Conservation (phyloP, 2,888 invertebrate species). For the Oasisia sp. region DNA sequence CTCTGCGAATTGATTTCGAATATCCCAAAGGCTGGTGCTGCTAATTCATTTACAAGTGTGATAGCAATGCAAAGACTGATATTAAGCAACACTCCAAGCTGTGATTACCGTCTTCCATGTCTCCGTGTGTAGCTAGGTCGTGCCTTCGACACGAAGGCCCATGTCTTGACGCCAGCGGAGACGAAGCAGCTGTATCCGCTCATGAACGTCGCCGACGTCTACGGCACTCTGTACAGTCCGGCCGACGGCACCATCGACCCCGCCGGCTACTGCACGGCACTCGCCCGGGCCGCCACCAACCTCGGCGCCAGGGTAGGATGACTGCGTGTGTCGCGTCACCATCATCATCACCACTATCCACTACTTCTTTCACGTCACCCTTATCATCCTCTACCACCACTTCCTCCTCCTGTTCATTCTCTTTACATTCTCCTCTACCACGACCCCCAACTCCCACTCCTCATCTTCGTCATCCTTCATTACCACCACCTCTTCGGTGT, state of each 20-base stretch:
- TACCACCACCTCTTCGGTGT: too few species aligned
- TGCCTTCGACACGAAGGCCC: constrained; percentile 80
- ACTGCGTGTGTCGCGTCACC: neutral
- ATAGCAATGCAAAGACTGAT: too few species aligned
- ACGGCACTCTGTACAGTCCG: constrained; percentile 79
- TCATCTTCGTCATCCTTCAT: too few species aligned
- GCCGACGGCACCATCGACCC: constrained; percentile 88
- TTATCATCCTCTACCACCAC: neutral
- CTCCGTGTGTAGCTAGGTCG: constrained; percentile 62
- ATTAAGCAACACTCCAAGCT: neutral
- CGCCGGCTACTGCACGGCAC: constrained; percentile 80
- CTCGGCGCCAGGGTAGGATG: constrained; percentile 78
- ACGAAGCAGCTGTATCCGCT: constrained; percentile 82
- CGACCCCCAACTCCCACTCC: too few species aligned
- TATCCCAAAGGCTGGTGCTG: too few species aligned
- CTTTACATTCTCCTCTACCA: neutral
- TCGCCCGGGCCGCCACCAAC: constrained; percentile 77
- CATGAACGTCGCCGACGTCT: constrained; percentile 78
- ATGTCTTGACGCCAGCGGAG: constrained; percentile 78
- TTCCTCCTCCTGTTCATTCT: neutral
- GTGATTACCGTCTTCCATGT: neutral
- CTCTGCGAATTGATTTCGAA: too few species aligned
- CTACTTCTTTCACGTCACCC: neutral
- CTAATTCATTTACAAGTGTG: too few species aligned
- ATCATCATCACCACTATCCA: neutral